Evolutionary conservation across 2,888 invertebrate genomes (phyloP), one percentile per base, ranked within the genome.

Genomic region (Caenorhabditis doughertyi): DNA sequence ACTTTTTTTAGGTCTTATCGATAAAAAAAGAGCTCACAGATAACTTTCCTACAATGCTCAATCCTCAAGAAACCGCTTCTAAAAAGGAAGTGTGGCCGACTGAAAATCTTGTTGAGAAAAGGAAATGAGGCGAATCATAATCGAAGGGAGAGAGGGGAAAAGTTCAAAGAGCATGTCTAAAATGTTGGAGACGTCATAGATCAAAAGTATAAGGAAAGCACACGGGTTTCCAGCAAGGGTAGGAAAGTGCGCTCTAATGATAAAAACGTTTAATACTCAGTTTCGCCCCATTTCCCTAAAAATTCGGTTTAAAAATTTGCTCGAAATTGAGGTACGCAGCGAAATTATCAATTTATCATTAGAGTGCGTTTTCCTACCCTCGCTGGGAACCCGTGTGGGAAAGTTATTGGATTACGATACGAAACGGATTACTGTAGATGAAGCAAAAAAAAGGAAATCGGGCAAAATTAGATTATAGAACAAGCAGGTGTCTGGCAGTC

Each of bases 161-260:
- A 39, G 39, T 39, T 39, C 39, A 39, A 11, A 9, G 13, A 39
- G 39, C 39, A 47, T 42, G 42, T 42, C 42, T 16, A 5, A 42
- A n/a, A n/a, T n/a, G n/a, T n/a, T n/a, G 16, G 42, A 42, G 42
- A 42, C 44, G 44, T 47, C 44, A 47, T 47, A 47, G 44, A 47
- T 47, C 44, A 47, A 47, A 47, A 47, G 9, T 7, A 7, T 35
- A 35, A 35, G 35, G 35, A 35, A 9, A n/a, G n/a, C n/a, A n/a
- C n/a, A n/a, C n/a, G n/a, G n/a, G n/a, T n/a, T n/a, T n/a, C n/a
- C n/a, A n/a, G n/a, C n/a, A n/a, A n/a, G n/a, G n/a, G n/a, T n/a
- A n/a, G n/a, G n/a, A n/a, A n/a, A n/a, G n/a, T n/a, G n/a, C n/a
- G n/a, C n/a, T n/a, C n/a, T n/a, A n/a, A n/a, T n/a, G n/a, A n/a